These are phyloP conservation scores for Heliconius nattereri DNA, from an alignment of 1,140 invertebrate genomes.

Conservation along the genomic window DNA sequence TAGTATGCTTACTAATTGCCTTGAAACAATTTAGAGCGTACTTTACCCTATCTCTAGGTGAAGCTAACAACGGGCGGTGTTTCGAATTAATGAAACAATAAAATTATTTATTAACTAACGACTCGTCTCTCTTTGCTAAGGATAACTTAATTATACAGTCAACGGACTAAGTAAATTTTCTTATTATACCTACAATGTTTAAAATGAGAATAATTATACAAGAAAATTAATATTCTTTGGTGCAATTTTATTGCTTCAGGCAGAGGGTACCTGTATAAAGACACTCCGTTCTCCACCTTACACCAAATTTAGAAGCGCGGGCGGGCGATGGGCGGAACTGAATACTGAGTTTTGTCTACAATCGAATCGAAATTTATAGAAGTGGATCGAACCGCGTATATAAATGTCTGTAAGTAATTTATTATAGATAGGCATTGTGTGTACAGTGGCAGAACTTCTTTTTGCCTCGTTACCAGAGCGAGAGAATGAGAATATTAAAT, in stretches of 20 bases:
- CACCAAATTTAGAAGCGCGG: no score
- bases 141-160: not conserved
- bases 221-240: no score
- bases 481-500: no score
- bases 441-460: no score
- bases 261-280: no score
- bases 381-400: not conserved
- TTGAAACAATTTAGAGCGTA: slow-evolving; percentile 8
- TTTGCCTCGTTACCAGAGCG: no score
- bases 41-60: slow-evolving; percentile 11
- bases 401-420: not conserved
- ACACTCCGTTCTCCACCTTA: no score
- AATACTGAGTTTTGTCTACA: no score
- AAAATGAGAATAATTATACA: not conserved
- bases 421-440: no score
- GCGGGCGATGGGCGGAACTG: no score
- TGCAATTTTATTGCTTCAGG: no score
- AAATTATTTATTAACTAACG: slow-evolving; percentile 4
- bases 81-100: slow-evolving; percentile 6
- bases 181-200: not conserved
- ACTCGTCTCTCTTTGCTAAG: not conserved
- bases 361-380: no score
- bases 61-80: not conserved
- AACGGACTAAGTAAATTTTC: not conserved
- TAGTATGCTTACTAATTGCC: not conserved